Evolutionary conservation across 2,888 invertebrate genomes (phyloP), one percentile per base, ranked within the genome.

Genomic region (Pseudanteris insignis): DNA sequence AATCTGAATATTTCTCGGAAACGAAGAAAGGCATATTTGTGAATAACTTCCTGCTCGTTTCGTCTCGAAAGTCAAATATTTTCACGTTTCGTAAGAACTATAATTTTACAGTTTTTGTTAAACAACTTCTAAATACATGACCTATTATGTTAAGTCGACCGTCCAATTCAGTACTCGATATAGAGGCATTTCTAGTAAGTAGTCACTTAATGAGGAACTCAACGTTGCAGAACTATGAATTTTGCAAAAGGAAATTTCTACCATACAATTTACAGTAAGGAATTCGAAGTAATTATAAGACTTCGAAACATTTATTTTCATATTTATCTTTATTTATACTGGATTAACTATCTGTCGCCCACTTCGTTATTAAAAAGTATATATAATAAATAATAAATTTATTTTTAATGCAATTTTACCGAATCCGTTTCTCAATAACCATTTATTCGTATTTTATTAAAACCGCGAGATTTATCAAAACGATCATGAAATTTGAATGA

Each of bases 101-200:
- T 9, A 25, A 37, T 28, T 18, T 32, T 26, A 12, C 25, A 3
- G 15, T 38, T 55, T 47, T 55, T 41, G 15, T 33, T n/a, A 11
- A 1, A 13, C 14, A 24, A 38, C 28, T 54, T 34, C 14, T 15
- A 50, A 32, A 26, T 57, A 37, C 21, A 44, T 36, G 28, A 24
- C 37, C 44, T 48, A 50, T 57, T 57, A 57, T 57, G 57, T 48
- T 57, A 57, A 57, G 50, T 33, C 37, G 44, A 29, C 21, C 38
- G 37, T 44, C 37, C 38, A 38, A 26, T 58, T 44, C 28, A 38
- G 48, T 44, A 38, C 43, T 32, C 15, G 44, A 44, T 15, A 43
- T 18, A 44, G 18, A 50, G 38, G 21, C 34, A 46, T 47, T 60
- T 43, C 24, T 41, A 36, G 36, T 21, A 32, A 36, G 40, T 47